phyloP scores from a whole-genome alignment of 2,113 vertebrate genomes.

The Marmota flaviventris region DNA sequence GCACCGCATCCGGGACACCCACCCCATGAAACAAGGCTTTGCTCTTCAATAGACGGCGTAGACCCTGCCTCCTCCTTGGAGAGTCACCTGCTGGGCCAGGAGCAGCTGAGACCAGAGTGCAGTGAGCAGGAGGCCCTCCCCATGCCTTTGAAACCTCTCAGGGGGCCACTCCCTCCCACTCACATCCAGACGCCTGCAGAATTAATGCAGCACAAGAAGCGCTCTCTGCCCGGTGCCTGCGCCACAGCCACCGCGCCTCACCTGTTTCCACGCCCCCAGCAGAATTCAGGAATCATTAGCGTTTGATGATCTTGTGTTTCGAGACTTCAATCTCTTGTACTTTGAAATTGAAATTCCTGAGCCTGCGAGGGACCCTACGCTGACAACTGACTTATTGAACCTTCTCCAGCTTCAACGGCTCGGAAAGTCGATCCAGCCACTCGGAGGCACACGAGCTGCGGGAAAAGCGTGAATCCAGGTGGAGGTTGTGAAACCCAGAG shows the following conservation, averaged over 20 bases:
- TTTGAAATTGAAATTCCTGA: constrained; percentile 89
- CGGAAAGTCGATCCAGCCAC: constrained; percentile 81
- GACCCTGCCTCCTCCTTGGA: neutral
- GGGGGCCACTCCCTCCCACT: constrained; percentile 60
- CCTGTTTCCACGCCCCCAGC: constrained; percentile 71
- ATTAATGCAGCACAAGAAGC: constrained; percentile 68
- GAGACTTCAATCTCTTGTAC: constrained; percentile 85
- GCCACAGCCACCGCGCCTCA: constrained; percentile 43
- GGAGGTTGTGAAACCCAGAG: neutral
- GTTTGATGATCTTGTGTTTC: constrained; percentile 88
- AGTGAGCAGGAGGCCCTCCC: rapidly evolving
- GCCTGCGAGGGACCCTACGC: constrained; percentile 80
- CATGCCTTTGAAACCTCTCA: constrained; percentile 58
- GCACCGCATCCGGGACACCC: neutral
- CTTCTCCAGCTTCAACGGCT: constrained; percentile 79
- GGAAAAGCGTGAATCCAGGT: neutral
- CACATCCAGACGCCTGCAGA: neutral
- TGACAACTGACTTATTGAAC: constrained; percentile 88
- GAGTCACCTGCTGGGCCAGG: neutral
- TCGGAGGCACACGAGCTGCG: constrained; percentile 55
- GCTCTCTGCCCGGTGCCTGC: neutral
- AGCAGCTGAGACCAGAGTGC: neutral
- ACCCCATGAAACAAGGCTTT: neutral
- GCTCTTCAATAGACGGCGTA: neutral
- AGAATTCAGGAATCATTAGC: constrained; percentile 82